phyloP scores from a whole-genome alignment of 2,888 invertebrate genomes.

The Drosophila ustulata region DNA sequence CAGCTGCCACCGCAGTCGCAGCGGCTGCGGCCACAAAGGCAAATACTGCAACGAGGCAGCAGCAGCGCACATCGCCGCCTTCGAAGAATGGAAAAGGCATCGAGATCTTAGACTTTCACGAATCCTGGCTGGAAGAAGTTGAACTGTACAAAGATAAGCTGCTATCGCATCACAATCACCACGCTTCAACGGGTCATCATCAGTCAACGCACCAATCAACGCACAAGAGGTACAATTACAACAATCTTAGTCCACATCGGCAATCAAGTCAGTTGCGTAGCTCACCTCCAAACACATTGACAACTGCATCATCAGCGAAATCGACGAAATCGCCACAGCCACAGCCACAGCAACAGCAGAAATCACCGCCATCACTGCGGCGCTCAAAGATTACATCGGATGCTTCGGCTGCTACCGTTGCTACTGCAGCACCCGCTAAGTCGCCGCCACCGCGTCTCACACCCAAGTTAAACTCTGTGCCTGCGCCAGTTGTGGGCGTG shows the following conservation, averaged over 20 bases:
- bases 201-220: conserved; percentile 26
- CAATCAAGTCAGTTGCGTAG: conserved; percentile 36
- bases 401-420: conserved; percentile 25
- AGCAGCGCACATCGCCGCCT: conserved; percentile 24
- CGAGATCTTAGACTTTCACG: conserved; percentile 84
- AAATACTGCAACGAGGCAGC: conserved; percentile 59
- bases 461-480: conserved; percentile 46
- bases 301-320: neutral
- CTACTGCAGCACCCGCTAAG: conserved; percentile 37
- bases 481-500: conserved; percentile 54
- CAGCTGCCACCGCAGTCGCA: conserved; percentile 17
- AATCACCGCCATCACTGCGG: conserved; percentile 41
- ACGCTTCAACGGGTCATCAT: conserved; percentile 5
- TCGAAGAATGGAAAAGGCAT: conserved; percentile 67
- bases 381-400: conserved; percentile 43
- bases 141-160: conserved; percentile 83
- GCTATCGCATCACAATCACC: conserved; percentile 68
- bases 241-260: conserved; percentile 2
- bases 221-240: conserved; percentile 33
- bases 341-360: conserved; percentile 36
- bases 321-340: conserved; percentile 2
- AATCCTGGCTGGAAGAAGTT: conserved; percentile 84
- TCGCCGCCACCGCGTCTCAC: conserved; percentile 41
- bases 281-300: conserved; percentile 32
- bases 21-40: conserved; percentile 70